phyloP scores from a whole-genome alignment of 2,113 vertebrate genomes.

The Panthera tigris region DNA sequence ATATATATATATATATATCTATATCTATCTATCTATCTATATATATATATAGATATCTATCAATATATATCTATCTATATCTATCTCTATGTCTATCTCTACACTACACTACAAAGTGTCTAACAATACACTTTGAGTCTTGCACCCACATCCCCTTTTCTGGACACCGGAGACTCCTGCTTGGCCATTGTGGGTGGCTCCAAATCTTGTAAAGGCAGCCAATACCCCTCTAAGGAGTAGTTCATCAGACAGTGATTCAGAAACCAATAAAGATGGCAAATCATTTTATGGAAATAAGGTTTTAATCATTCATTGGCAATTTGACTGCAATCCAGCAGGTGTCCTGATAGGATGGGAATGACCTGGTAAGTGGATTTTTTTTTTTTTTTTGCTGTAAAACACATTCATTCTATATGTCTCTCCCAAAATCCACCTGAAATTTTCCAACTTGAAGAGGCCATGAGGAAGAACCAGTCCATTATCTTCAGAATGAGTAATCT shows the following conservation, averaged over 20 bases:
- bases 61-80: too few species aligned
- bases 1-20: neutral
- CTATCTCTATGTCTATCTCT: too few species aligned
- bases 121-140: neutral
- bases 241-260: neutral
- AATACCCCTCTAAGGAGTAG: neutral
- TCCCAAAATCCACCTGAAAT: neutral
- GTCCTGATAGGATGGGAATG: slow-evolving; percentile 51
- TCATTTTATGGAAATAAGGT: slow-evolving; percentile 70
- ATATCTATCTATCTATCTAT: too few species aligned
- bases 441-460: neutral
- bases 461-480: neutral
- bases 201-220: neutral
- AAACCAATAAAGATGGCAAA: slow-evolving; percentile 44
- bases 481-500: slow-evolving; percentile 11
- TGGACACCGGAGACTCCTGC: neutral
- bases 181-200: neutral
- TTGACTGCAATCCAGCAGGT: slow-evolving; percentile 59
- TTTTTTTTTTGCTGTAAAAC: slow-evolving; percentile 22
- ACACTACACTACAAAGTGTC: too few species aligned
- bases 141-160: neutral
- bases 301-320: slow-evolving; percentile 73
- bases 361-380: slow-evolving; percentile 52
- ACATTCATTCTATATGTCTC: neutral
- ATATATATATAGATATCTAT: too few species aligned